These are phyloP conservation scores for Plectropomus leopardus DNA, from an alignment of 2,113 vertebrate species.

Conservation along the genomic window DNA sequence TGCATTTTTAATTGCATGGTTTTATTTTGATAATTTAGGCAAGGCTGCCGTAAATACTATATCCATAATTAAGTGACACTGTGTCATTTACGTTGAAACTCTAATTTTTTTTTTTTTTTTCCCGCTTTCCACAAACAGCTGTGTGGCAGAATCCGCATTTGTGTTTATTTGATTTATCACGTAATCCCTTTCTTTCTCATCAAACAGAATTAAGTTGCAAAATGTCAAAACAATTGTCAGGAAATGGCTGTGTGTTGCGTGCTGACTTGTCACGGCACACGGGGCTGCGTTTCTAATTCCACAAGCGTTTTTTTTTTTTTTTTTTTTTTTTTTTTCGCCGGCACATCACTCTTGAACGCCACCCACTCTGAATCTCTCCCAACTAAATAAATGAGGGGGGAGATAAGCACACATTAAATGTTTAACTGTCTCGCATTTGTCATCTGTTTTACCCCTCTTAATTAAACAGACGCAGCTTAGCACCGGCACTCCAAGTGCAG, in stretches of 20 bases:
- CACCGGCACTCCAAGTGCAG: conserved; percentile 68
- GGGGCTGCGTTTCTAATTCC: conserved; percentile 64
- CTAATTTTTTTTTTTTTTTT: conserved; percentile 31
- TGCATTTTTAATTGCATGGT: conserved; percentile 62
- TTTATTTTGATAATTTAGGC: conserved; percentile 59
- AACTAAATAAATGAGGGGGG: conserved; percentile 83
- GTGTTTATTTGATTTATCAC: conserved; percentile 68
- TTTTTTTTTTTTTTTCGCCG: too few relatives aligned
- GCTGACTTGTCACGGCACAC: conserved; percentile 75
- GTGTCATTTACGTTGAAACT: conserved; percentile 54
- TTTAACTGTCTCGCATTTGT: conserved; percentile 87
- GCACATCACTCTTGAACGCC: conserved; percentile 77
- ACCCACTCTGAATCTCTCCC: conserved; percentile 79
- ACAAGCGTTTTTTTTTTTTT: conserved; percentile 37
- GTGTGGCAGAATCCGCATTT: conserved; percentile 48
- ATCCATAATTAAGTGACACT: conserved; percentile 57
- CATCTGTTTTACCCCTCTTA: conserved; percentile 86
- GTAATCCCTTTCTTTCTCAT: conserved; percentile 66
- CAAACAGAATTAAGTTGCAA: conserved; percentile 76
- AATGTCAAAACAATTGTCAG: conserved; percentile 81
- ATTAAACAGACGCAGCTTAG: conserved; percentile 84
- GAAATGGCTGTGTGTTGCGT: conserved; percentile 64
- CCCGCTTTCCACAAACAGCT: conserved; percentile 42
- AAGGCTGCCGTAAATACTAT: conserved; percentile 45
- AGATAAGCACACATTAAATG: conserved; percentile 86